Evolutionary conservation across 2,113 vertebrate genomes (phyloP).

Genomic region (Tympanuchus pallidicinctus): DNA sequence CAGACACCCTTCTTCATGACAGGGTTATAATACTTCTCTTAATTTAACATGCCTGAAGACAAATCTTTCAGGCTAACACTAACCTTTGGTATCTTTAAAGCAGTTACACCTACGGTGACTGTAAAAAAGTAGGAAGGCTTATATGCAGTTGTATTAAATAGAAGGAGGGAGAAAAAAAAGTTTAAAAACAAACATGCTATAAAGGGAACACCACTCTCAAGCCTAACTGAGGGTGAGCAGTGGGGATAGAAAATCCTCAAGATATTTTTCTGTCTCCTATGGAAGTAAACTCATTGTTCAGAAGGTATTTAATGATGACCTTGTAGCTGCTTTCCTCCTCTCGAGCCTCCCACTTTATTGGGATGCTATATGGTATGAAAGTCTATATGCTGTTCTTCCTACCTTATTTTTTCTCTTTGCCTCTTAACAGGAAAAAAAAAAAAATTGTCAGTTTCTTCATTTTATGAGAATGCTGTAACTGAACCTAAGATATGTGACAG

Average conservation of each 20-base stretch:
- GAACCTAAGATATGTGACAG: not conserved
- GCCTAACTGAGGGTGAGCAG: not conserved
- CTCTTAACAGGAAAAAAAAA: not conserved
- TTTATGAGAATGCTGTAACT: not conserved
- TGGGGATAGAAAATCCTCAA: not conserved
- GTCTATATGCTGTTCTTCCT: not conserved
- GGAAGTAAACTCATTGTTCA: not conserved
- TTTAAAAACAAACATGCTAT: not conserved
- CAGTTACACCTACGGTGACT: not conserved
- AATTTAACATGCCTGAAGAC: constrained; percentile 8
- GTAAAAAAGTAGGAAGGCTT: not conserved
- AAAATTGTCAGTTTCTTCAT: not conserved
- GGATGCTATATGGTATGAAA: not conserved
- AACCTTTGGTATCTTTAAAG: not conserved
- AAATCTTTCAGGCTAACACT: constrained; percentile 8
- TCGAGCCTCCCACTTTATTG: not conserved
- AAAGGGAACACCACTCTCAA: not conserved
- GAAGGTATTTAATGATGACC: not conserved
- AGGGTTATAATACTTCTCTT: not conserved
- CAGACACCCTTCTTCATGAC: not conserved
- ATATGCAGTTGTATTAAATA: not conserved
- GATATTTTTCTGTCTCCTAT: not conserved
- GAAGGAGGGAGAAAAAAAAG: not conserved
- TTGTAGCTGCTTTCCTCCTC: not conserved
- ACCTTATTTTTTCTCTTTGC: not conserved